Evolutionary conservation across 2,113 vertebrate species (phyloP).

Genomic region (Mastomys coucha): DNA sequence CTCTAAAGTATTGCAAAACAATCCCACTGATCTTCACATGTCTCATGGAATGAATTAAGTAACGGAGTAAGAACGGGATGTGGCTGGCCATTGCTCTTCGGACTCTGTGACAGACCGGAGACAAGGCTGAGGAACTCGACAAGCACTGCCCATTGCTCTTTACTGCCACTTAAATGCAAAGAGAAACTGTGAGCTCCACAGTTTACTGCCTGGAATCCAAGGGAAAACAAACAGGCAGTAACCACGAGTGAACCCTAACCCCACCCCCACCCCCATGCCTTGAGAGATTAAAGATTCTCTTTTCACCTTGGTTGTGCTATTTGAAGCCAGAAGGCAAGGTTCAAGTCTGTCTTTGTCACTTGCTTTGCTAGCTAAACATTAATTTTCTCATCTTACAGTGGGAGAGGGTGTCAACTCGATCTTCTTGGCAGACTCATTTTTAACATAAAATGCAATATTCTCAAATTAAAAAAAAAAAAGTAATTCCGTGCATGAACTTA

Average conservation of each 20-base stretch:
- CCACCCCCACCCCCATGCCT: neutral
- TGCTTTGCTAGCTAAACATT: neutral
- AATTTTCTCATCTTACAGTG: neutral
- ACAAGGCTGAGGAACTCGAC: neutral
- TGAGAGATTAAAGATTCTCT: slow-evolving; percentile 21
- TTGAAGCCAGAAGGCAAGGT: slow-evolving; percentile 43
- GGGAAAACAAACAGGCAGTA: neutral
- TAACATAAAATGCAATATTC: neutral
- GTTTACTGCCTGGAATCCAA: neutral
- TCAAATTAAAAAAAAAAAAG: slow-evolving; percentile 21
- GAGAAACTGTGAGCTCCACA: neutral
- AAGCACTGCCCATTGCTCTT: neutral
- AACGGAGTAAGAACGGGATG: neutral
- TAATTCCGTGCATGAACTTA: neutral
- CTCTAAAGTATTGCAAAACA: neutral
- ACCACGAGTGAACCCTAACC: neutral
- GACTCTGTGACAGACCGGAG: neutral
- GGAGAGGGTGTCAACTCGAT: neutral
- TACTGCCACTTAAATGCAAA: neutral
- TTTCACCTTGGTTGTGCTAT: neutral
- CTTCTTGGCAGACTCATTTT: slow-evolving; percentile 3
- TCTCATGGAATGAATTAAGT: neutral
- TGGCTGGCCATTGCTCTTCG: neutral
- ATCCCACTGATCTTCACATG: neutral
- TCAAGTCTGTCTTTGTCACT: slow-evolving; percentile 24